phyloP scores from a whole-genome alignment of 30 jellyfish, hydroid and myxozoan species.

The Cassiopea andromeda region DNA sequence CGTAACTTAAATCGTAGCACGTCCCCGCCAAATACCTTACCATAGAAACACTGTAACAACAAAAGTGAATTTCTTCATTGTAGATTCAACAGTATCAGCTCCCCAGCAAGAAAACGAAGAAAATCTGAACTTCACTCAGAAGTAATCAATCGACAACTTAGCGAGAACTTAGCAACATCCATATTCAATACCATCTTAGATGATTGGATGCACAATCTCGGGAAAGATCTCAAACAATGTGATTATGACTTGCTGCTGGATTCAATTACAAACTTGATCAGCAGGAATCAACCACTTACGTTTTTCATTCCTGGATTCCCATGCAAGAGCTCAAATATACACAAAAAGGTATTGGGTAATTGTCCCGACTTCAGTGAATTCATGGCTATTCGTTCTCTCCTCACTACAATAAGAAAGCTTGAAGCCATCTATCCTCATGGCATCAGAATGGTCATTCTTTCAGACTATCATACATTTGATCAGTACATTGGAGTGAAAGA shows the following conservation, averaged over 20 bases:
- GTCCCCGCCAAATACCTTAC: no score
- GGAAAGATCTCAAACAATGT: background rate
- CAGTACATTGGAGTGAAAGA: slow-evolving; percentile 54
- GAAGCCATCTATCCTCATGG: slow-evolving; percentile 65
- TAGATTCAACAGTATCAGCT: no score
- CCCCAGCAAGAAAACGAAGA: background rate
- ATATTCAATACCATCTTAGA: slow-evolving; percentile 27
- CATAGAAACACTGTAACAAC: no score
- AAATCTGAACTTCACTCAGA: background rate
- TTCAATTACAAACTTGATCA: slow-evolving; percentile 13
- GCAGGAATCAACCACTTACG: slow-evolving; percentile 5
- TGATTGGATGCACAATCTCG: slow-evolving; percentile 42
- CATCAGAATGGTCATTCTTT: slow-evolving; percentile 27
- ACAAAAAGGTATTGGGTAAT: slow-evolving; percentile 39
- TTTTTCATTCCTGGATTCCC: slow-evolving; percentile 75
- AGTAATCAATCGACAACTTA: background rate
- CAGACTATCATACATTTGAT: slow-evolving; percentile 71
- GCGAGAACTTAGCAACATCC: background rate
- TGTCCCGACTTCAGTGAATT: slow-evolving; percentile 45
- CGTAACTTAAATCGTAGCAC: no score
- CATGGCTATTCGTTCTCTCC: slow-evolving; percentile 38
- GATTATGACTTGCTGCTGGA: slow-evolving; percentile 26
- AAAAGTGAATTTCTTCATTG: no score
- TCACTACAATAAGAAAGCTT: slow-evolving; percentile 46
- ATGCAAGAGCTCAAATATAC: slow-evolving; percentile 41